Evolutionary conservation across 2,888 invertebrate genomes (phyloP), one percentile per base, ranked within the genome.

Genomic region (Melinaea menophilus): DNA sequence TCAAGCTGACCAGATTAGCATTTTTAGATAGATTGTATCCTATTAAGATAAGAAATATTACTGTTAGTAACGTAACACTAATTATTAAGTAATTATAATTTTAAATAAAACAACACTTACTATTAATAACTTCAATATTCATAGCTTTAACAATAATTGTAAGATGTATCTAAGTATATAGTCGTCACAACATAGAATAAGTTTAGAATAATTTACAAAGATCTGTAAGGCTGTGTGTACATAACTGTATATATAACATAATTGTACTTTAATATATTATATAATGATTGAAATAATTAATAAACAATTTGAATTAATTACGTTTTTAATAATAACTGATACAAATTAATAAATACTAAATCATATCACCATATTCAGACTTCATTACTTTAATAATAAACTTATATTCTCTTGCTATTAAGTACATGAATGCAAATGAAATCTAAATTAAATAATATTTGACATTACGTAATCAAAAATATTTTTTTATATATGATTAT

Each of bases 201-300:
- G 63, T 58, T 66, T 67, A 67, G 56, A 33, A 66, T 74, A 72
- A 69, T 78, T 81, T 79, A 79, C 76, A 80, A 87, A 82, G 82
- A 83, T 88, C 81, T 76, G 69, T 77, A 78, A 84, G 85, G 82
- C 85, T 88, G 85, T 87, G 84, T 88, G 85, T 88, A 88, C 82
- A 86, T 86, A 82, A 82, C 71, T 87, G 84, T 85, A 82, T 83
- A 84, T 84, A 78, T 56, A 56, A 41, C 41, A 9, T 41, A 41
- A 9, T 9, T 41, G 9, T 41, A 41, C 5, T 9, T 41, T 41
- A 7, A 5, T 37, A 37, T 4, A 37, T 37, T 37, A 37, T 37
- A 37, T 41, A 41, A 2, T 9, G 7, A 41, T 9, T 41, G 7
- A 41, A 9, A 9, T 37, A 41, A 41, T 9, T 1, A 9, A 41